Conservation (phyloP, 2,113 vertebrate genomes). For the Tachuris rubrigastra region DNA sequence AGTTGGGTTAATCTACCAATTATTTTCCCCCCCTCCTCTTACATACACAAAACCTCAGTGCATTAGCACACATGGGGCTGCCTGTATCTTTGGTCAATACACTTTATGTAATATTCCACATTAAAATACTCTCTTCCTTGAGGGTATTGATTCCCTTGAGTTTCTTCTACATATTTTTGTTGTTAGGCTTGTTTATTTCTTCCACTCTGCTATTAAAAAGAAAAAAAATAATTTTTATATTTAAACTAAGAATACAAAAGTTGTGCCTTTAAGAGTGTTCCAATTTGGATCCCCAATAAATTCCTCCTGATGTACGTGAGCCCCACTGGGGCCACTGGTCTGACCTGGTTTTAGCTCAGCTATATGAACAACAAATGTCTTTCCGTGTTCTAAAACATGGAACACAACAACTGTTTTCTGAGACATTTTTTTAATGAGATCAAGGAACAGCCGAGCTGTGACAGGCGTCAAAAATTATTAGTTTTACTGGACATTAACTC, state of each 20-base stretch:
- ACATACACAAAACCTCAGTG: not conserved
- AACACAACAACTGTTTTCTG: not conserved
- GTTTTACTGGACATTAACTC: rapidly evolving
- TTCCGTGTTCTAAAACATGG: not conserved
- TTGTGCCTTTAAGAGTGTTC: not conserved
- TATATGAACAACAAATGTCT: not conserved
- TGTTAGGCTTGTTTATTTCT: not conserved
- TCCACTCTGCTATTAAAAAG: not conserved
- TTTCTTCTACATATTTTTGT: not conserved
- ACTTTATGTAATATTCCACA: not conserved
- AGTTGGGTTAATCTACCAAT: not conserved
- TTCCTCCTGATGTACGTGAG: not conserved
- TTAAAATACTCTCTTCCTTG: not conserved
- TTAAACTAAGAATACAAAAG: not conserved
- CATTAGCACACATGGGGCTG: not conserved
- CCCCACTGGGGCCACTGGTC: not conserved
- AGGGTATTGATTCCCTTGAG: not conserved
- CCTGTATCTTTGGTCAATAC: not conserved
- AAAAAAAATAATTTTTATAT: not conserved
- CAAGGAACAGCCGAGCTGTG: not conserved
- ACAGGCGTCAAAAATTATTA: not conserved
- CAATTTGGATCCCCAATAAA: not conserved
- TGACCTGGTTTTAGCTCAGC: not conserved
- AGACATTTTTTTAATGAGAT: not conserved
- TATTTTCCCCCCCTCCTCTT: not conserved